Evolutionary conservation across 2,888 invertebrate species (phyloP).

Genomic region (Lochmaea crataegi): DNA sequence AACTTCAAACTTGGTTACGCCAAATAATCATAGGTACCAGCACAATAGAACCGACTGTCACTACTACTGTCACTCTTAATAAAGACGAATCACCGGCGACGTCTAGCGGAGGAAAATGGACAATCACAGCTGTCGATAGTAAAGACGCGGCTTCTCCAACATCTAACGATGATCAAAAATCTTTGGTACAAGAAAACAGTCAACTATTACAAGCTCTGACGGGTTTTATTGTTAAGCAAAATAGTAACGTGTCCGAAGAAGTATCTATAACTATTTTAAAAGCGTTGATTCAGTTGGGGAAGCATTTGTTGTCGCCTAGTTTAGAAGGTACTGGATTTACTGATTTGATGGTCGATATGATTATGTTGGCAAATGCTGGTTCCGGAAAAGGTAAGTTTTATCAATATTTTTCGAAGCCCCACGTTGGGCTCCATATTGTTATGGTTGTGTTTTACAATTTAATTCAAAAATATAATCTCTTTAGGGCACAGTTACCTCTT

Average conservation of each 20-base stretch:
- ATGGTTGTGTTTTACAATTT: no score
- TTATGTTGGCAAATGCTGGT: constrained; percentile 87
- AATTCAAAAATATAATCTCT: background rate
- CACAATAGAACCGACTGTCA: constrained; percentile 59
- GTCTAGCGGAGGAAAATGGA: constrained; percentile 48
- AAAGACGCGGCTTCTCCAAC: constrained; percentile 35
- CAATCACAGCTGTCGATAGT: constrained; percentile 48
- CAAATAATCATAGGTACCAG: constrained; percentile 72
- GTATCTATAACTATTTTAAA: constrained; percentile 75
- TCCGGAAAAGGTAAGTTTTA: constrained; percentile 70
- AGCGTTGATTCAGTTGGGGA: constrained; percentile 80
- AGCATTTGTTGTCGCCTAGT: constrained; percentile 72
- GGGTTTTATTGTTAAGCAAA: constrained; percentile 78
- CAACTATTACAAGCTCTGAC: constrained; percentile 77
- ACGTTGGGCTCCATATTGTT: no score
- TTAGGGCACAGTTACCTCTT: constrained; percentile 82
- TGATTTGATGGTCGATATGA: constrained; percentile 82
- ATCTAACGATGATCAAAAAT: constrained; percentile 66
- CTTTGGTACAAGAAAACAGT: constrained; percentile 75
- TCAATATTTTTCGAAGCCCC: no score
- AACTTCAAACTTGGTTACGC: constrained; percentile 74
- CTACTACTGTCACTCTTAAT: constrained; percentile 66
- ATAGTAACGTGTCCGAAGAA: constrained; percentile 71
- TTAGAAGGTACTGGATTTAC: constrained; percentile 81
- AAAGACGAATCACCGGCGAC: constrained; percentile 56